A percentile compares a stretch with the other conserved stretches of the same genome.
Evolutionary conservation across 2,113 vertebrate species (phyloP).

Genomic region (Gobiocypris rarus): DNA sequence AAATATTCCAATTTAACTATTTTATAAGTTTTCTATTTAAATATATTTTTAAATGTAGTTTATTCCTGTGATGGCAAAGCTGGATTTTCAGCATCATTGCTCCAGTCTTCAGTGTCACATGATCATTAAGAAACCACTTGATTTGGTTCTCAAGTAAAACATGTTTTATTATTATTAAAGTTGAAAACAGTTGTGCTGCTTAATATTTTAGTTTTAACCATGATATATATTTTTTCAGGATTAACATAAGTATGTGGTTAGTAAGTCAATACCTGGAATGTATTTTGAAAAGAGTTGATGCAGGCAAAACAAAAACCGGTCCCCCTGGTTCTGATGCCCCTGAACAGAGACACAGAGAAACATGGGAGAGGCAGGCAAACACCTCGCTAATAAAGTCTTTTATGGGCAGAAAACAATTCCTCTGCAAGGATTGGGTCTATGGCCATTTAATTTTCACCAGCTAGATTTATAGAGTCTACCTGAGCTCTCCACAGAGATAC

Average conservation of each 20-base stretch:
- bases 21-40: background rate
- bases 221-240: background rate
- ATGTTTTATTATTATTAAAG: background rate
- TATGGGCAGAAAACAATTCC: constrained; percentile 57
- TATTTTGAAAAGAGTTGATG: background rate
- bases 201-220: background rate
- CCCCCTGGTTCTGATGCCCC: background rate
- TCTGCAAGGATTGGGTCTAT: constrained; percentile 45
- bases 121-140: too few species aligned
- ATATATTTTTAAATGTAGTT: background rate
- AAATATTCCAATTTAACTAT: background rate
- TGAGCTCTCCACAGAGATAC: constrained; percentile 51
- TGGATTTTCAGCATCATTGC: background rate
- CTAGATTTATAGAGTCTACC: constrained; percentile 59
- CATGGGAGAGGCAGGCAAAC: constrained; percentile 5
- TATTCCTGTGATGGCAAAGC: background rate
- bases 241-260: too few species aligned
- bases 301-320: background rate
- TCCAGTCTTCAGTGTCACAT: background rate
- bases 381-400: constrained; percentile 54
- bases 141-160: too few species aligned
- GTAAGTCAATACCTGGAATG: background rate
- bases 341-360: constrained; percentile 24
- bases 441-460: constrained; percentile 58
- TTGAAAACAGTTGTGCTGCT: background rate